A percentile compares a stretch with the other conserved stretches of the same genome.
Conservation (phyloP, 2,113 vertebrate species). For the Cyprinus carpio region DNA sequence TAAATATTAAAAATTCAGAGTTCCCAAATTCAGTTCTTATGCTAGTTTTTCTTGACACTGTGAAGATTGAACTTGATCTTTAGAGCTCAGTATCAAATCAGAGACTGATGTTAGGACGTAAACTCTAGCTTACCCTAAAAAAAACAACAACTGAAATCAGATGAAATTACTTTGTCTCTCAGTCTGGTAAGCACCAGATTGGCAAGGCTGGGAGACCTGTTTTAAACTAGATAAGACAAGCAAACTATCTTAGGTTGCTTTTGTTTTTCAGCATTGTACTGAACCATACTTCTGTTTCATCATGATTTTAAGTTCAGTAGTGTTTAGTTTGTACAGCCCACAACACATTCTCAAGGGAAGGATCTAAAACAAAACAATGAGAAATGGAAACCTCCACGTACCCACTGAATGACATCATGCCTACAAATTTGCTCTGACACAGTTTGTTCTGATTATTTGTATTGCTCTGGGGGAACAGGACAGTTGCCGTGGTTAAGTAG, state of each 20-base stretch:
- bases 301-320: not conserved
- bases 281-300: not conserved
- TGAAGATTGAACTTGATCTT: not conserved
- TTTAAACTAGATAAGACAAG: not conserved
- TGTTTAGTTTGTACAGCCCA: not conserved
- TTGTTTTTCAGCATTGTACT: not conserved
- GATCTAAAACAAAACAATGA: constrained; percentile 32
- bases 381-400: constrained; percentile 39
- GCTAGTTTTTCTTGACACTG: not conserved
- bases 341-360: constrained; percentile 6
- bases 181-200: too few relatives aligned
- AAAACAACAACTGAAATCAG: too few relatives aligned
- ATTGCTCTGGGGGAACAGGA: constrained; percentile 8
- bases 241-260: not conserved
- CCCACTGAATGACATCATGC: constrained; percentile 44
- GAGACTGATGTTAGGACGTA: not conserved
- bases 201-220: too few relatives aligned
- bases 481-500: constrained; percentile 10
- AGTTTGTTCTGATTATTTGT: constrained; percentile 31
- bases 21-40: not conserved
- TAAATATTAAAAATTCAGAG: not conserved
- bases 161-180: too few relatives aligned
- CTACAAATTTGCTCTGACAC: constrained; percentile 14
- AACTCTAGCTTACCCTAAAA: not conserved
- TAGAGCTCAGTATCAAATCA: not conserved